Evolutionary conservation across 2,113 vertebrate genomes (phyloP).

Genomic region (Aphelocoma coerulescens): DNA sequence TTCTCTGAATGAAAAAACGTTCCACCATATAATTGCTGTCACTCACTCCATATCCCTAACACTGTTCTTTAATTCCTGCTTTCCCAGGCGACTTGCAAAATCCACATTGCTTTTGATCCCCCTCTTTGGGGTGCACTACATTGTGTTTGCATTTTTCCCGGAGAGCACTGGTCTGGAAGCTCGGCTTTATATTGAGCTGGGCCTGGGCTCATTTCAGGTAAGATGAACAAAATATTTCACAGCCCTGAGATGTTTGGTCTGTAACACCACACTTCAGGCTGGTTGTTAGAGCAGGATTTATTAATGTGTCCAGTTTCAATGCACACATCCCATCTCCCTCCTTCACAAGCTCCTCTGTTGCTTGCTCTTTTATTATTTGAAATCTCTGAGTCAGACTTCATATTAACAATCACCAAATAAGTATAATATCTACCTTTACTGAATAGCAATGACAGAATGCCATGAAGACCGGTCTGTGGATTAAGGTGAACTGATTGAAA

Average conservation of each 20-base stretch:
- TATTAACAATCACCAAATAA: background rate
- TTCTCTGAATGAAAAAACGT: background rate
- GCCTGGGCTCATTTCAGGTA: constrained; percentile 71
- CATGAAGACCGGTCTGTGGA: background rate
- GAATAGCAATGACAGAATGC: background rate
- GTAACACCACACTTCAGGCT: background rate
- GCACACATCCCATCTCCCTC: background rate
- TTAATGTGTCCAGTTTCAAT: background rate
- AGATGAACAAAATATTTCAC: background rate
- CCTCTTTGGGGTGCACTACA: constrained; percentile 71
- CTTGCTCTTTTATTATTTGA: background rate
- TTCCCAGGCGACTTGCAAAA: constrained; percentile 66
- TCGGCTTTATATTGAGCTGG: constrained; percentile 66
- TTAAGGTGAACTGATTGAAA: background rate
- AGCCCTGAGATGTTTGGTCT: background rate
- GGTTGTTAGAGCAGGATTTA: background rate
- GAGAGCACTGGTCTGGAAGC: constrained; percentile 61
- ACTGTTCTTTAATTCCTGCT: background rate
- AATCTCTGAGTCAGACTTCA: background rate
- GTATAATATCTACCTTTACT: background rate
- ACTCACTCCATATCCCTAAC: background rate
- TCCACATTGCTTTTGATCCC: constrained; percentile 69
- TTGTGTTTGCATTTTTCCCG: constrained; percentile 66
- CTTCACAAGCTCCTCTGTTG: background rate
- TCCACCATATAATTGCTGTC: fast-evolving